Conservation (phyloP, 2,888 invertebrate species). For the Tachina fera region DNA sequence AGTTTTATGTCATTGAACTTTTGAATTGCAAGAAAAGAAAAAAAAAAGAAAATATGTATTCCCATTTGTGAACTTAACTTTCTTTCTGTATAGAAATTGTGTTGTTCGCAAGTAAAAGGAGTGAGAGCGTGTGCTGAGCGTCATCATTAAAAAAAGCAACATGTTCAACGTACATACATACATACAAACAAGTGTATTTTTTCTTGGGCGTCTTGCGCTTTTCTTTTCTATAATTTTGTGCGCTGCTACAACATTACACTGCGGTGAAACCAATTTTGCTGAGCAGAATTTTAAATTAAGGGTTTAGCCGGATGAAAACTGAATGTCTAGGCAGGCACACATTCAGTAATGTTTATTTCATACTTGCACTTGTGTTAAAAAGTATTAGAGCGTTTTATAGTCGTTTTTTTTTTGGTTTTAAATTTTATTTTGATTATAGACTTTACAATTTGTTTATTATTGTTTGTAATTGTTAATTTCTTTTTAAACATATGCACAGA, state of each 20-base stretch:
- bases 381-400: conserved; percentile 31
- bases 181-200: conserved; percentile 14
- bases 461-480: conserved; percentile 38
- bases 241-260: conserved; percentile 1
- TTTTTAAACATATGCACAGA: conserved; percentile 6
- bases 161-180: conserved; percentile 15
- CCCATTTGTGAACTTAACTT: conserved; percentile 43
- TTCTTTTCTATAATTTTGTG: conserved; percentile 37
- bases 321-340: conserved; percentile 36
- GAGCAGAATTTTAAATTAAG: conserved; percentile 80
- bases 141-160: conserved; percentile 3
- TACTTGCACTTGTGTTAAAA: conserved; percentile 8
- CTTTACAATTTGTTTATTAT: conserved; percentile 48
- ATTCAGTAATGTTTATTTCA: conserved; percentile 36
- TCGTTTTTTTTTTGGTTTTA: too few species aligned
- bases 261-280: conserved; percentile 80
- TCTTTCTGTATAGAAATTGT: conserved; percentile 64
- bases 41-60: conserved; percentile 22
- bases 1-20: conserved; percentile 65
- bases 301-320: conserved; percentile 72
- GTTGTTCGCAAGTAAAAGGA: conserved; percentile 58
- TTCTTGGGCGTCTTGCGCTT: conserved; percentile 52
- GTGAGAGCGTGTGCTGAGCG: conserved; percentile 53
- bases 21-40: conserved; percentile 32
- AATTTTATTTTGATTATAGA: conserved; percentile 42